phyloP scores from a whole-genome alignment of 2,797 vertebrate species.

The Antennarius maculatus region DNA sequence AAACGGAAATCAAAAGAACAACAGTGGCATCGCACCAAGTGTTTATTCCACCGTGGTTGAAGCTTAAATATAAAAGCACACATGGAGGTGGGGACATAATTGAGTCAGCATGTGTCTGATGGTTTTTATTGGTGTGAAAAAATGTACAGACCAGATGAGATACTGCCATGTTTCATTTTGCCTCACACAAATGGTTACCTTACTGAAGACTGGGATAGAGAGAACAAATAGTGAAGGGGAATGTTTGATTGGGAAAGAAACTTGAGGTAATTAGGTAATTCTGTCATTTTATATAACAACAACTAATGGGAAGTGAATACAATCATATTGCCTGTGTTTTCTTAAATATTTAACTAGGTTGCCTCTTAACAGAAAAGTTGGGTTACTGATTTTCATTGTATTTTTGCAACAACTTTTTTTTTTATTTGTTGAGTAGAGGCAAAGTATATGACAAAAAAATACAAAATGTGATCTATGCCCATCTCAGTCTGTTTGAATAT shows the following conservation, averaged over 20 bases:
- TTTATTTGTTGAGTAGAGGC: no score
- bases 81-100: slow-evolving; percentile 45
- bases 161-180: slow-evolving; percentile 32
- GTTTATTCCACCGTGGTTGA: slow-evolving; percentile 43
- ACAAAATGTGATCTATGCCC: no score
- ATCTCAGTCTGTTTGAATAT: no score
- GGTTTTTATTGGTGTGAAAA: slow-evolving; percentile 32
- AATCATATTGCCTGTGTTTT: no score
- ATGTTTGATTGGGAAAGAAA: background rate
- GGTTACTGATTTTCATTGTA: no score
- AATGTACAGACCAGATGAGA: slow-evolving; percentile 24
- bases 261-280: no score
- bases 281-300: no score
- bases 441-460: no score
- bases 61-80: slow-evolving; percentile 50
- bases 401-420: no score
- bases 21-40: slow-evolving; percentile 33
- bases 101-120: slow-evolving; percentile 63
- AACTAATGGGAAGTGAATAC: no score
- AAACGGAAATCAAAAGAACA: slow-evolving; percentile 42
- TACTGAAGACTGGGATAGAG: background rate
- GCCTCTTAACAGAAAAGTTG: no score
- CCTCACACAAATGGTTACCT: background rate
- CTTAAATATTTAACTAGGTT: no score
- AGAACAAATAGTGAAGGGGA: background rate